Base-by-base conservation (phyloP, 1,140 invertebrate species). In the Drosophila parvula region DNA sequence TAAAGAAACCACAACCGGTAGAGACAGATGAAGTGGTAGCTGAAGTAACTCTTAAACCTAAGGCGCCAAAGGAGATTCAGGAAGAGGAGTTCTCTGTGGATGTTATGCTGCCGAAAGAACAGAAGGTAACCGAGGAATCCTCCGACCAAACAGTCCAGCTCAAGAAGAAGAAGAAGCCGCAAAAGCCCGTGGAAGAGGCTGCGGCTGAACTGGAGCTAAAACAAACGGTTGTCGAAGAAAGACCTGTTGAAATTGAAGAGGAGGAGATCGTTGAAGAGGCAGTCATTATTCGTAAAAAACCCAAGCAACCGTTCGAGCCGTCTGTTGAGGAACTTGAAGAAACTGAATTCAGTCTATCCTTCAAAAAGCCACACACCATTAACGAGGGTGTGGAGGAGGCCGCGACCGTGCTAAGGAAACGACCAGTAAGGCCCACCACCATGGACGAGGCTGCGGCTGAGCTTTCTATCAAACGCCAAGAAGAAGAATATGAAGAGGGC, bases 171-270 rank as follows among this genome's bases (percentile, higher is more conserved):
- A 93, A 92, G 64, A 93, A 91, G 61, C 92, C 92, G 5, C 74
- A 79, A 6, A 92, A 86, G 18, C 60, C 73, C 7, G 59, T 74
- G 4, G 91, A 91, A 70, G 93, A 93, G 81, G 92, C 90, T 51
- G 91, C 91, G 5, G 92, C 93, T 70, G 93, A 94, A 47, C 51
- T 94, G 5, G 92, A 92, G 5, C 91, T 94, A 11, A 91, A 92
- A 36, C 93, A 94, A 68, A 83, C 89, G 36, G 64, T 91, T 4
- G 50, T 91, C 2, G 90, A 91, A 59, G 91, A 93, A 62, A 76
- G 86, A 16, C 85, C 92, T 1, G 88, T 93, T 28, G 93, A 93
- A 74, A 70, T 92, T 34, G 82, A 91, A 51, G 92, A 93, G 64
- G 92, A 92, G 59, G 82, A 91, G 64, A 89, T 92, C 7, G 38